phyloP scores from a whole-genome alignment of 2,113 vertebrate genomes.

The Paratilapia polleni region DNA sequence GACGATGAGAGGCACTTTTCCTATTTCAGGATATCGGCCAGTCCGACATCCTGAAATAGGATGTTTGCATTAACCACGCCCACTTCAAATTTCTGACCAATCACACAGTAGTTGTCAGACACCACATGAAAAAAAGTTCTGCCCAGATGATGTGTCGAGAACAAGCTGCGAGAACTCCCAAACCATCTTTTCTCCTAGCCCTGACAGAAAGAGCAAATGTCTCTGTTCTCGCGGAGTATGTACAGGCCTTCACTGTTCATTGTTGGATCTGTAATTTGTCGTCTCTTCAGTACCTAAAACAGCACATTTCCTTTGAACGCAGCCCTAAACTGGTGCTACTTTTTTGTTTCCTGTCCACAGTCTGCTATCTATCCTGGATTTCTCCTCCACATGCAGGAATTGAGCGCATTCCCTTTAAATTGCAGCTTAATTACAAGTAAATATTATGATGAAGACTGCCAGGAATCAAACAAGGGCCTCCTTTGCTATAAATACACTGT shows the following conservation, averaged over 20 bases:
- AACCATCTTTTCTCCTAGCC: too few relatives aligned
- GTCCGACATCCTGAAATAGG: too few relatives aligned
- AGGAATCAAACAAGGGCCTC: background rate
- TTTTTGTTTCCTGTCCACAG: background rate
- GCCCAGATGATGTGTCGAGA: too few relatives aligned
- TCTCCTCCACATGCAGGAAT: background rate
- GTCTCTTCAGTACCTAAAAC: background rate
- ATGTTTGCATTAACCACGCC: too few relatives aligned
- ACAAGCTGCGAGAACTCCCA: too few relatives aligned
- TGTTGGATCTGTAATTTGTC: background rate
- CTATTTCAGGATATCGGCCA: too few relatives aligned
- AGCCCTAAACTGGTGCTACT: background rate
- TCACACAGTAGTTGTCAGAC: too few relatives aligned
- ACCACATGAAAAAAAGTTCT: too few relatives aligned
- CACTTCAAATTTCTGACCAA: too few relatives aligned
- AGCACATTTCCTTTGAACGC: background rate
- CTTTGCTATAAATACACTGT: conserved; percentile 11
- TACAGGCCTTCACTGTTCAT: background rate
- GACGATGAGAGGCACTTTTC: too few relatives aligned
- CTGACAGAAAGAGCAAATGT: too few relatives aligned
- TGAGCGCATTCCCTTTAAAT: background rate
- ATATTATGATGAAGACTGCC: background rate
- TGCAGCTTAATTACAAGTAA: background rate
- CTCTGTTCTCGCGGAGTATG: too few relatives aligned
- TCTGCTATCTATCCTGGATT: background rate